Conservation (phyloP, 2,797 vertebrate genomes). For the Buphagus erythrorhynchus region DNA sequence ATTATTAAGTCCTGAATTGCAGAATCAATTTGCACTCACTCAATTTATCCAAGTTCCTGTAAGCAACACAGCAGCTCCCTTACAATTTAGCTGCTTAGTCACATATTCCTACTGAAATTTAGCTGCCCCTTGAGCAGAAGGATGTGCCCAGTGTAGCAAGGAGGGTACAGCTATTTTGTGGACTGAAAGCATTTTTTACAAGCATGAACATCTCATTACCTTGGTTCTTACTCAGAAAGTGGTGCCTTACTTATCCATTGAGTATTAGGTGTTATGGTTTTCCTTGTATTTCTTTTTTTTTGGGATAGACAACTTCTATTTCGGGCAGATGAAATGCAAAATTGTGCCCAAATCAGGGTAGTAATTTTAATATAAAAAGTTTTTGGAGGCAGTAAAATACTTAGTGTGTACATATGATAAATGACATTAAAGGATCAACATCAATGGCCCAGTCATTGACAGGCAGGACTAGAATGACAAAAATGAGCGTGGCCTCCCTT, state of each 20-base stretch:
- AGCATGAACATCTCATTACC: fast-evolving
- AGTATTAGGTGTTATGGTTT: background rate
- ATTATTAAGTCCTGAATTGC: background rate
- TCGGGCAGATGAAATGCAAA: background rate
- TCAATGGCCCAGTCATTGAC: background rate
- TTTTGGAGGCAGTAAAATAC: background rate
- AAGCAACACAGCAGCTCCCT: background rate
- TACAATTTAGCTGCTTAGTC: background rate
- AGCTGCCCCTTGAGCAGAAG: background rate
- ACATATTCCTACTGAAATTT: background rate
- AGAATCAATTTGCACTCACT: background rate
- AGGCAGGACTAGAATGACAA: background rate
- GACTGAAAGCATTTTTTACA: background rate
- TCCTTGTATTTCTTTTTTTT: background rate
- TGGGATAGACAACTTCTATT: fast-evolving
- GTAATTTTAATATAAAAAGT: background rate
- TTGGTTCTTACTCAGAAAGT: background rate
- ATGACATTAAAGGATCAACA: background rate
- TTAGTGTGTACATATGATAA: background rate
- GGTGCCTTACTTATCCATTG: background rate
- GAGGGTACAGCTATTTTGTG: background rate
- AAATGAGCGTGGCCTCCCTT: background rate
- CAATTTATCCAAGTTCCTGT: background rate
- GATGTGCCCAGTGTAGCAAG: background rate
- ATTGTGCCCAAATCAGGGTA: background rate